Conservation (phyloP, 2,888 invertebrate genomes). For the Xestoiulus laeticollis region DNA sequence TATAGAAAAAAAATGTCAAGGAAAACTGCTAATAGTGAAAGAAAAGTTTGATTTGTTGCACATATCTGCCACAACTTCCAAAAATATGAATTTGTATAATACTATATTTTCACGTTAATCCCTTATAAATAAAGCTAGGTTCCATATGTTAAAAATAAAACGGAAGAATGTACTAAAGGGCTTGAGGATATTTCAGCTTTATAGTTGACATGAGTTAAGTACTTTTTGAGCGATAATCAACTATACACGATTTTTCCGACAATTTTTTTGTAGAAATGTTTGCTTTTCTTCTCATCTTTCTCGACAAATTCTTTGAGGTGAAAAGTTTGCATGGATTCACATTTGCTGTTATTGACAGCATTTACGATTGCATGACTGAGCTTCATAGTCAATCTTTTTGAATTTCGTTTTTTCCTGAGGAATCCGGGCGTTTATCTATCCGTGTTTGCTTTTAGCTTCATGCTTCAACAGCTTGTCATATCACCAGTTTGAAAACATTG, state of each 20-base stretch:
- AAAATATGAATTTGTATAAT: no score
- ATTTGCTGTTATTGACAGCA: constrained; percentile 44
- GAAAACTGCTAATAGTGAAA: no score
- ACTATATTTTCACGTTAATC: no score
- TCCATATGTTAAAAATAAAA: no score
- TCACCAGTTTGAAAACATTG: constrained; percentile 28
- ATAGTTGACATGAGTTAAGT: not conserved
- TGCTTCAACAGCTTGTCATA: constrained; percentile 39
- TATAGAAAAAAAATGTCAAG: no score
- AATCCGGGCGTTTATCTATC: constrained; percentile 36
- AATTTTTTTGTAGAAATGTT: not conserved
- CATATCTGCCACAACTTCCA: no score
- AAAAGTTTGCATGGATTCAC: constrained; percentile 38
- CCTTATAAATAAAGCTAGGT: no score
- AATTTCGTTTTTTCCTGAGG: not conserved
- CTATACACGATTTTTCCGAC: not conserved
- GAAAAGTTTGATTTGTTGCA: no score
- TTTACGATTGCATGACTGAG: constrained; percentile 19
- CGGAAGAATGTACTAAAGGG: no score
- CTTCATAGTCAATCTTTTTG: constrained; percentile 22
- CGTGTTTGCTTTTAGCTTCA: constrained; percentile 43
- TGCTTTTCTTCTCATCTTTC: not conserved
- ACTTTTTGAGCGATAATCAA: not conserved
- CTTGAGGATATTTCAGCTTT: not conserved
- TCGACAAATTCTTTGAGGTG: constrained; percentile 44